Percentiles rank a stretch among this genome's conserved stretches.
These are phyloP conservation scores for Trichogramma pretiosum DNA, from an alignment of 1,140 invertebrate genomes.

Conservation along the genomic window DNA sequence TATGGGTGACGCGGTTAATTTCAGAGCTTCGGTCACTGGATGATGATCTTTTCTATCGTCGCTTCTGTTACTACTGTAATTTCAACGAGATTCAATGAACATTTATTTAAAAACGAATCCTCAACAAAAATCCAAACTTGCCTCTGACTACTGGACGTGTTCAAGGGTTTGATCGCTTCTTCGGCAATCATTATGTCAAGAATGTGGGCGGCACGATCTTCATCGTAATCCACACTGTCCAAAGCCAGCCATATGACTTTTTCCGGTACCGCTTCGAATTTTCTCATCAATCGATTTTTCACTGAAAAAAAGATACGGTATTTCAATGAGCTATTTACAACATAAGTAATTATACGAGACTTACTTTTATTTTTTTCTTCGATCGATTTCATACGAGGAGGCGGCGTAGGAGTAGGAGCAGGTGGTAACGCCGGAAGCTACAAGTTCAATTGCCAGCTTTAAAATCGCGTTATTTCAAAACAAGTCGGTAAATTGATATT, in stretches of 20 bases:
- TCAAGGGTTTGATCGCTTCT: slow-evolving; percentile 38
- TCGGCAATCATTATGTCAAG: slow-evolving; percentile 59
- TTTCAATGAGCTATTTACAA: slow-evolving; percentile 8
- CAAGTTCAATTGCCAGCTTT: slow-evolving; percentile 40
- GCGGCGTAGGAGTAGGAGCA: slow-evolving; percentile 23
- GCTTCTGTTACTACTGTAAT: slow-evolving; percentile 33
- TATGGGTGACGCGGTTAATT: slow-evolving; percentile 37
- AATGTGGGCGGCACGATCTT: slow-evolving; percentile 68
- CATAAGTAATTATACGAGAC: slow-evolving; percentile 21
- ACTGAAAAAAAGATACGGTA: slow-evolving; percentile 38
- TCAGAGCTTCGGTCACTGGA: slow-evolving; percentile 39
- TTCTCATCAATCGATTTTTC: slow-evolving; percentile 60
- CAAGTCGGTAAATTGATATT: too few relatives aligned
- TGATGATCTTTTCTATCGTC: slow-evolving; percentile 38
- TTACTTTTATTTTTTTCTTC: slow-evolving; percentile 69
- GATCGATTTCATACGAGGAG: slow-evolving; percentile 56
- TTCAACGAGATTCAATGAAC: not conserved
- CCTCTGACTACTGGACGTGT: slow-evolving; percentile 40
- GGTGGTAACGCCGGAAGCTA: slow-evolving; percentile 36
- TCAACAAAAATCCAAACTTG: slow-evolving; percentile 17
- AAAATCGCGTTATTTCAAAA: too few relatives aligned
- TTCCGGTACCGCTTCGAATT: slow-evolving; percentile 67
- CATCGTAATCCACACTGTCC: slow-evolving; percentile 77
- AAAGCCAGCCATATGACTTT: slow-evolving; percentile 74
- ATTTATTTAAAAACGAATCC: not conserved